phyloP scores from a whole-genome alignment of 2,113 vertebrate genomes.

The Ictalurus punctatus region DNA sequence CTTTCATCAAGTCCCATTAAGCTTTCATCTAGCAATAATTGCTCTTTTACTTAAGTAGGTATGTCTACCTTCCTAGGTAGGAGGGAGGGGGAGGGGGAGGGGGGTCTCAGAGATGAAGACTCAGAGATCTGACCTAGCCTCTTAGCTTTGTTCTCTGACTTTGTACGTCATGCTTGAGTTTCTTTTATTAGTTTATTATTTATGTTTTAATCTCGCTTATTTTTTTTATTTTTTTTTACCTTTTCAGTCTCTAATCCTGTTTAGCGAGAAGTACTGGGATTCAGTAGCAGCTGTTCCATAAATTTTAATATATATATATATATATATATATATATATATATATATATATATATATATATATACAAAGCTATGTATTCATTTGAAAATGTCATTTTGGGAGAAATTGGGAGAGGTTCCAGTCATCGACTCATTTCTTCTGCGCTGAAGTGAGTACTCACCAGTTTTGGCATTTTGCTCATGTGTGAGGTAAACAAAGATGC shows the following conservation, averaged over 20 bases:
- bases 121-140: background rate
- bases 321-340: no score
- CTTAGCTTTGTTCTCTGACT: background rate
- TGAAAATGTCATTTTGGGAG: slow-evolving; percentile 22
- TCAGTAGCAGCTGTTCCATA: slow-evolving; percentile 44
- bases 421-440: background rate
- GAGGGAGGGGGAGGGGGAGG: background rate
- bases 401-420: background rate
- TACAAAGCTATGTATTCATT: slow-evolving; percentile 7
- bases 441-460: background rate
- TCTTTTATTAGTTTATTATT: background rate
- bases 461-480: background rate
- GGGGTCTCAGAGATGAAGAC: slow-evolving; percentile 29
- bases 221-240: background rate
- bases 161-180: slow-evolving; percentile 15
- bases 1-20: slow-evolving; percentile 41
- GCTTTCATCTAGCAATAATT: slow-evolving; percentile 49
- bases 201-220: slow-evolving; percentile 6
- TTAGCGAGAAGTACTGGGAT: slow-evolving; percentile 27
- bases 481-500: background rate
- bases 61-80: slow-evolving; percentile 12
- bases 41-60: slow-evolving; percentile 47
- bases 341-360: no score
- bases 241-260: slow-evolving; percentile 45
- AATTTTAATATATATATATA: no score